Conservation (phyloP, 2,888 invertebrate species). For the Drosophila recens region DNA sequence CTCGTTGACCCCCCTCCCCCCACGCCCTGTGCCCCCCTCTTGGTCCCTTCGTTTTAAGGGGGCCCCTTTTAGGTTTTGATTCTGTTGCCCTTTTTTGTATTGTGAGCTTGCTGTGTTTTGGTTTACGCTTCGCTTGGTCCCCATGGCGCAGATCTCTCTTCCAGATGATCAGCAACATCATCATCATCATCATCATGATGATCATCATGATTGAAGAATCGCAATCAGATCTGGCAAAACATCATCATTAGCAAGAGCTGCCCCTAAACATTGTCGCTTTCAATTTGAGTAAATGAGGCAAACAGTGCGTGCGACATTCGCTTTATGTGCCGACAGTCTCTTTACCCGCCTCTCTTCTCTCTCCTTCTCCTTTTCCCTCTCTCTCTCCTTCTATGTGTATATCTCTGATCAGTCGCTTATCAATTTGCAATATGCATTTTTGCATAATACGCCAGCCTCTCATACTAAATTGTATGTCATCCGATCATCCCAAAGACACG, state of each 20-base stretch:
- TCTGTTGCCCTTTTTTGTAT: conserved; percentile 72
- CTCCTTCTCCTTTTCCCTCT: background rate
- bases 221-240: conserved; percentile 51
- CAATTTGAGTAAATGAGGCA: conserved; percentile 78
- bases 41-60: background rate
- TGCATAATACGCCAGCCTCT: conserved; percentile 68
- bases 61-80: conserved; percentile 44
- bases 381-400: conserved; percentile 1
- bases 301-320: conserved; percentile 79
- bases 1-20: background rate
- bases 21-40: no score
- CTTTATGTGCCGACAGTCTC: conserved; percentile 75
- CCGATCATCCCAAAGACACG: conserved; percentile 23
- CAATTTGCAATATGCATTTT: conserved; percentile 79
- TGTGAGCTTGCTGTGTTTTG: conserved; percentile 45
- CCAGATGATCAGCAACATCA: conserved; percentile 7
- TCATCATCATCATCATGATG: conserved; percentile 46
- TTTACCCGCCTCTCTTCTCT: background rate
- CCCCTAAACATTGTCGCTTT: conserved; percentile 73
- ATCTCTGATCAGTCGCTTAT: conserved; percentile 63
- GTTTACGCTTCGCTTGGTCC: conserved; percentile 61
- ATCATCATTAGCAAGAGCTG: conserved; percentile 66
- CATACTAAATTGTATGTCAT: conserved; percentile 61
- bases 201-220: conserved; percentile 21
- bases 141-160: conserved; percentile 50